Conservation (phyloP, 1,140 invertebrate species). For the Drosophila novamexicana region DNA sequence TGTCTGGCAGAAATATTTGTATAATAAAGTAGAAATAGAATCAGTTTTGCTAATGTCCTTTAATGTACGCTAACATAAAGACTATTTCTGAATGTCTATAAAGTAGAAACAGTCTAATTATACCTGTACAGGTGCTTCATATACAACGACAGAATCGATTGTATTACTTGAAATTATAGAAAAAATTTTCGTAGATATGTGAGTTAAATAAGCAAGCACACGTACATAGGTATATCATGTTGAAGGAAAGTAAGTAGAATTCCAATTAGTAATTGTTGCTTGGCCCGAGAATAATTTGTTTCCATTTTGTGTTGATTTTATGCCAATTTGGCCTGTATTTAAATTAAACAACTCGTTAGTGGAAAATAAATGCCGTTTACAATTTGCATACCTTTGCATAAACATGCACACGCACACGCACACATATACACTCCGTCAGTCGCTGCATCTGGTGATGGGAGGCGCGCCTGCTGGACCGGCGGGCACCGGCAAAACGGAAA, state of each 20-base stretch:
- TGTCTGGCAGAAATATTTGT: neutral
- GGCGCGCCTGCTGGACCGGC: constrained; percentile 95
- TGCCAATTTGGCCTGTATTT: constrained; percentile 45
- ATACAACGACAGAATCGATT: too few species aligned
- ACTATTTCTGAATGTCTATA: too few species aligned
- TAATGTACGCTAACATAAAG: too few species aligned
- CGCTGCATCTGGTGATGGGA: constrained; percentile 92
- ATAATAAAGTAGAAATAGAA: neutral
- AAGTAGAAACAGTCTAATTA: too few species aligned
- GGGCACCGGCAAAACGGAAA: constrained; percentile 98
- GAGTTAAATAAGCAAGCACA: neutral
- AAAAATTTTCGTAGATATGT: too few species aligned
- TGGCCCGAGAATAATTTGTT: constrained; percentile 40
- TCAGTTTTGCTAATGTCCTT: neutral
- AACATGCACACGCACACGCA: neutral
- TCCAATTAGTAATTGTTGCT: constrained; percentile 34
- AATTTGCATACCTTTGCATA: constrained; percentile 65
- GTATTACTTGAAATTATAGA: too few species aligned
- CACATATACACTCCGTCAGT: constrained; percentile 85
- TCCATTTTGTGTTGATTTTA: constrained; percentile 47
- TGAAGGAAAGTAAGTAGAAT: neutral
- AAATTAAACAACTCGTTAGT: constrained; percentile 82
- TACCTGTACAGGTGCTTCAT: too few species aligned
- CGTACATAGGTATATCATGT: neutral
- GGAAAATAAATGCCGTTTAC: constrained; percentile 73